Percentiles rank a stretch among this genome's conserved stretches.
Evolutionary conservation across 23 tunicate species (phyloP).

Genomic region (Clavelina lepadiformis): DNA sequence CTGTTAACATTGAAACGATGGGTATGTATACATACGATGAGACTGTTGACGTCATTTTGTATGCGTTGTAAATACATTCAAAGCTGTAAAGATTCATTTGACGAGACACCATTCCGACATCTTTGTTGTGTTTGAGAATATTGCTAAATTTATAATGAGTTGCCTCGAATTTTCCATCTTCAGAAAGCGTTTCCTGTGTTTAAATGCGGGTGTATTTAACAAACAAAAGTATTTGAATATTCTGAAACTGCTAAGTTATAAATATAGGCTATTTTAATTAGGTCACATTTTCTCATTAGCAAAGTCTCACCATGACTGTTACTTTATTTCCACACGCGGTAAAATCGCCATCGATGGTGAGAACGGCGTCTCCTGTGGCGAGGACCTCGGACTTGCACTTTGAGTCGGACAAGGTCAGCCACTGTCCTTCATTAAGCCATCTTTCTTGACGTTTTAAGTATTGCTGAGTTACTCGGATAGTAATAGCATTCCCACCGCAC

Average conservation of each 20-base stretch:
- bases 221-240: no score
- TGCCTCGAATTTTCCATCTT: neutral
- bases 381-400: neutral
- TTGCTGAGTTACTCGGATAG: neutral
- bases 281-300: no score
- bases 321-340: neutral
- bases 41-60: neutral
- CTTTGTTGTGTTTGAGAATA: neutral
- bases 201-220: no score
- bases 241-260: no score
- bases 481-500: neutral
- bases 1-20: neutral
- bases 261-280: no score
- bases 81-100: neutral
- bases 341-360: neutral
- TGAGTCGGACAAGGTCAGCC: neutral
- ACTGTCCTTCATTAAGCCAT: neutral
- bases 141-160: neutral
- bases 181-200: neutral
- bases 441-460: neutral
- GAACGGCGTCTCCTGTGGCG: neutral
- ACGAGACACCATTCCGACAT: neutral
- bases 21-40: neutral
- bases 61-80: neutral
- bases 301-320: neutral